These are phyloP conservation scores for Urophycis tenuis DNA, from an alignment of 2,797 vertebrate species.

Conservation along the genomic window DNA sequence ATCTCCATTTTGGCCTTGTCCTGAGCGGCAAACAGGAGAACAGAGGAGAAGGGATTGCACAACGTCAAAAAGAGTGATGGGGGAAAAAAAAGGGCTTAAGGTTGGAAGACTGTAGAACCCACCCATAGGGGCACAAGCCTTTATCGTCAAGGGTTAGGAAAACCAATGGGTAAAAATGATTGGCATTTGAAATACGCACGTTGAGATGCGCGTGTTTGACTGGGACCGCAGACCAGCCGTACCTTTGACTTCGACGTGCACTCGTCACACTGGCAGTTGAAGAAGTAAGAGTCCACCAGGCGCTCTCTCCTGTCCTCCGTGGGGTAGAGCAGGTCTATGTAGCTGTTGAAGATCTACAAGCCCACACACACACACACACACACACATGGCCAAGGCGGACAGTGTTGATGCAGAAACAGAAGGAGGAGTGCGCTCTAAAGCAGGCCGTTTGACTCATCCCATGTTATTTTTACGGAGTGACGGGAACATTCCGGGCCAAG, in stretches of 20 bases:
- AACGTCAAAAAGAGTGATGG: not conserved
- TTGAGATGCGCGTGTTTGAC: not conserved
- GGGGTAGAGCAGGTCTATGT: constrained; percentile 96
- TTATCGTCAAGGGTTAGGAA: too few relatives aligned
- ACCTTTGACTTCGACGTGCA: constrained; percentile 88
- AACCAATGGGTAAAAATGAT: not conserved
- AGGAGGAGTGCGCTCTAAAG: not conserved
- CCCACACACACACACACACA: too few relatives aligned
- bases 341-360: constrained; percentile 89
- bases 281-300: constrained; percentile 90
- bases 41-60: not conserved
- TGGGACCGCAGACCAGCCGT: not conserved
- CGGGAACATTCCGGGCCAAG: not conserved
- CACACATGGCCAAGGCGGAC: not conserved
- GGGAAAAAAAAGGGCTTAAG: not conserved
- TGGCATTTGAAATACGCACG: not conserved
- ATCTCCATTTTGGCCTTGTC: constrained; percentile 88
- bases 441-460: not conserved
- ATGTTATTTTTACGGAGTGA: not conserved
- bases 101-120: not conserved
- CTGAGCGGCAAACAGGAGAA: constrained; percentile 51
- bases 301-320: constrained; percentile 92
- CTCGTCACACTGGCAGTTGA: constrained; percentile 87
- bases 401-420: not conserved
- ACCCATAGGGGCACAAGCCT: constrained; percentile 2